These are phyloP conservation scores for Zaprionus bogoriensis DNA, from an alignment of 2,888 invertebrate genomes.

Conservation along the genomic window DNA sequence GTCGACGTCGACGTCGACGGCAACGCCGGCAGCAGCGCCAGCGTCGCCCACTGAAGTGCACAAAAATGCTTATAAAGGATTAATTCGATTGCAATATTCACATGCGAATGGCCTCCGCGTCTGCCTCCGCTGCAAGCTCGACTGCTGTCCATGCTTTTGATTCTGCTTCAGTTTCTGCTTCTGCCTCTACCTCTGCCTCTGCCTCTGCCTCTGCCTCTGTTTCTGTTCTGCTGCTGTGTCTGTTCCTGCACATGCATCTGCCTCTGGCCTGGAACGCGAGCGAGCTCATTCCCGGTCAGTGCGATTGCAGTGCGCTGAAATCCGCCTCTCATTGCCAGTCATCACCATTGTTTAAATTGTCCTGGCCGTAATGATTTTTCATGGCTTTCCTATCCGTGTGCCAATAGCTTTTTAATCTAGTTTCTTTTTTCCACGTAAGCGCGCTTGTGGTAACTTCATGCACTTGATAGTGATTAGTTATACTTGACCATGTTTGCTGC, in stretches of 20 bases:
- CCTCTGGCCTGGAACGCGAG: not conserved
- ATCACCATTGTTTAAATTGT: constrained; percentile 62
- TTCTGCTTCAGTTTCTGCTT: not conserved
- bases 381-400: constrained; percentile 26
- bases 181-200: not conserved
- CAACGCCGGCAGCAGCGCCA: constrained; percentile 17
- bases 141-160: no score
- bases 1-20: constrained; percentile 52
- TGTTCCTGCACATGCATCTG: not conserved
- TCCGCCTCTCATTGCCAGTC: constrained; percentile 35
- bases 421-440: constrained; percentile 22
- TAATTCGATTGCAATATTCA: constrained; percentile 75
- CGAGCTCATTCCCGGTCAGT: no score
- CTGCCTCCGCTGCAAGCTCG: not conserved
- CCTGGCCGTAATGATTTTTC: constrained; percentile 52
- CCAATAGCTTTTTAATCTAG: constrained; percentile 44
- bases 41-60: constrained; percentile 54
- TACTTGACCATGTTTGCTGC: no score
- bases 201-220: not conserved
- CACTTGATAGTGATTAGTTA: not conserved
- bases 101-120: constrained; percentile 25
- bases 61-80: constrained; percentile 77
- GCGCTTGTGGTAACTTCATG: constrained; percentile 1
- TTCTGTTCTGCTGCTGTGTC: not conserved
- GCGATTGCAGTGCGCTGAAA: constrained; percentile 9